Evolutionary conservation across 2,888 invertebrate genomes (phyloP), one percentile per base, ranked within the genome.

Genomic region (Eumacrocentrus americanus): DNA sequence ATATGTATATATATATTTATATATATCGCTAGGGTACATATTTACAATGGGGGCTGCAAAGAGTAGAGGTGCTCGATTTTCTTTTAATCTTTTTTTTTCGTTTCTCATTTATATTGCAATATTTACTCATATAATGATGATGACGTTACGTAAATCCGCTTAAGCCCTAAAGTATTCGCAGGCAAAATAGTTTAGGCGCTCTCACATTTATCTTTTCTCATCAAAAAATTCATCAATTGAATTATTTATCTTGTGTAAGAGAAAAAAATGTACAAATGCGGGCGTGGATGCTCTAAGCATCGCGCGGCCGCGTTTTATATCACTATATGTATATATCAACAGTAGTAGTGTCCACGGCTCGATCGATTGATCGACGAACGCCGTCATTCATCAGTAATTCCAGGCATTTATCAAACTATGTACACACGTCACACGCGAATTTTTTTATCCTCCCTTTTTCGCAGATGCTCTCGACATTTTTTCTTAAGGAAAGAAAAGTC

Each of bases 1-100:
- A 70, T 73, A 71, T 73, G 69, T 68, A 66, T 70, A 71, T 74
- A 74, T 75, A 75, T 72, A 73, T 75, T 75, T 72, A 73, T 75
- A 73, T 77, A 75, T 79, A 78, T 79, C 76, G 76, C 77, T 80
- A 78, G 76, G 80, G 78, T 78, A 79, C 78, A 77, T 80, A 80
- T 80, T 70, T 80, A 80, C 80, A 80, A 7, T 61, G 59, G 58
- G 60, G 56, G 52, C 37, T 52, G 57, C 53, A 58, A 54, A 29
- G 62, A 58, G 48, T 58, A 35, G 48, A 58, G 50, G 58, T 56
- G 60, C 61, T 53, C 56, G 40, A 58, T 23, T 58, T 40, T 56
- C 50, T 48, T 47, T 47, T 53, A 55, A 55, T 66, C 64, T 53
- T 60, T 63, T 51, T 63, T 69, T 47, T 53, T 48, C 46, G 46